Evolutionary conservation across 1,140 invertebrate genomes (phyloP).

Genomic region (Dufourea novaeangliae): DNA sequence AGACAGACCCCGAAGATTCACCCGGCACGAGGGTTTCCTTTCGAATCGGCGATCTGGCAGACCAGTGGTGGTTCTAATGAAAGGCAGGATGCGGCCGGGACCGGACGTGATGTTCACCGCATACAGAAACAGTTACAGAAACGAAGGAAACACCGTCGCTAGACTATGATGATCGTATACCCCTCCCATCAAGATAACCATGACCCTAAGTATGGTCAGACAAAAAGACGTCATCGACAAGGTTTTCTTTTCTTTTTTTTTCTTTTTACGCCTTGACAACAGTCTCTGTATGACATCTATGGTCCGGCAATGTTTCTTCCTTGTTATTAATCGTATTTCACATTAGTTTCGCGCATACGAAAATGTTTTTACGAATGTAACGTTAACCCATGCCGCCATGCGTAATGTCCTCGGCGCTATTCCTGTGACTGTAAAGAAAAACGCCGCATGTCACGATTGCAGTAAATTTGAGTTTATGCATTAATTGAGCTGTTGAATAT

Average conservation of each 20-base stretch:
- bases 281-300: conserved; percentile 8
- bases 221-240: conserved; percentile 25
- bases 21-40: conserved; percentile 42
- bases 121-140: conserved; percentile 77
- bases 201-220: conserved; percentile 42
- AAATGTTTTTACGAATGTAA: too few species aligned
- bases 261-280: conserved; percentile 4
- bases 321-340: too few species aligned
- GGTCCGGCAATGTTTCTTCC: not conserved
- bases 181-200: conserved; percentile 48
- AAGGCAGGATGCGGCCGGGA: conserved; percentile 66
- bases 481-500: too few species aligned
- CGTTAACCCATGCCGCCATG: too few species aligned
- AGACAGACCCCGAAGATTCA: conserved; percentile 31
- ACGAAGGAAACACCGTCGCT: conserved; percentile 73
- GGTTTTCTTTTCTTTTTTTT: too few species aligned
- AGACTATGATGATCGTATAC: conserved; percentile 28
- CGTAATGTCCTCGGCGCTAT: too few species aligned
- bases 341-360: too few species aligned
- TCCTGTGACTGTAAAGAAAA: too few species aligned
- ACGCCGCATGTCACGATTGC: too few species aligned
- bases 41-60: conserved; percentile 41
- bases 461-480: too few species aligned
- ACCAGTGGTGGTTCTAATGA: conserved; percentile 43
- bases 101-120: conserved; percentile 72